Evolutionary conservation across 2,888 invertebrate species (phyloP).

Genomic region (Drosophila kokeensis): DNA sequence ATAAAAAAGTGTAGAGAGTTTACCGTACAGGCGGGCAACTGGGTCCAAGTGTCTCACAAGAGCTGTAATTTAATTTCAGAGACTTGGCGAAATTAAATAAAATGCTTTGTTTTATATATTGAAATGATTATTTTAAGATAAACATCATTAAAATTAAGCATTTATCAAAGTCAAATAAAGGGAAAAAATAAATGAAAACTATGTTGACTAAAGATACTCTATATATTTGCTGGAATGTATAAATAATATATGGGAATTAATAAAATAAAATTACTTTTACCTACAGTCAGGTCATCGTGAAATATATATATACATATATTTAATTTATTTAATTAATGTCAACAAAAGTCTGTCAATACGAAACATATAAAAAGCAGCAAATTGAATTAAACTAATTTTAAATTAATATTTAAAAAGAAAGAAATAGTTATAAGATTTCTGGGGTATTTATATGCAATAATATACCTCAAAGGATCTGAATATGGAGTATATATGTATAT

Average conservation of each 20-base stretch:
- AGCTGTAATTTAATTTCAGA: constrained; percentile 29
- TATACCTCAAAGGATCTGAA: neutral
- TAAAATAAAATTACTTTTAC: neutral
- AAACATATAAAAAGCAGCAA: no score
- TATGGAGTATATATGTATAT: neutral
- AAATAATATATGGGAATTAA: neutral
- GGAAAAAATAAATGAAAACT: neutral
- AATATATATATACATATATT: no score
- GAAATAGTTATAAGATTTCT: neutral
- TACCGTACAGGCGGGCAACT: constrained; percentile 26
- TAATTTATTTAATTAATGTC: no score
- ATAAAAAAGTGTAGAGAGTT: neutral
- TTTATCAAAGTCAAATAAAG: neutral
- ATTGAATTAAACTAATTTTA: no score
- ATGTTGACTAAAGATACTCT: neutral
- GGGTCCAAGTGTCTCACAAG: constrained; percentile 16
- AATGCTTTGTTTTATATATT: constrained; percentile 44
- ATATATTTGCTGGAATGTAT: neutral
- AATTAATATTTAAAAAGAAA: no score
- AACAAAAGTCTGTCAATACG: no score
- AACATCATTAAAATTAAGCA: constrained; percentile 58
- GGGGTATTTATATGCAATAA: neutral
- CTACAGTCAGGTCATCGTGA: neutral
- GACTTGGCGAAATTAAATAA: constrained; percentile 28
- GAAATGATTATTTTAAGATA: constrained; percentile 42